Evolutionary conservation across 2,113 vertebrate species (phyloP).

Genomic region (Forbesichthys agassizii): DNA sequence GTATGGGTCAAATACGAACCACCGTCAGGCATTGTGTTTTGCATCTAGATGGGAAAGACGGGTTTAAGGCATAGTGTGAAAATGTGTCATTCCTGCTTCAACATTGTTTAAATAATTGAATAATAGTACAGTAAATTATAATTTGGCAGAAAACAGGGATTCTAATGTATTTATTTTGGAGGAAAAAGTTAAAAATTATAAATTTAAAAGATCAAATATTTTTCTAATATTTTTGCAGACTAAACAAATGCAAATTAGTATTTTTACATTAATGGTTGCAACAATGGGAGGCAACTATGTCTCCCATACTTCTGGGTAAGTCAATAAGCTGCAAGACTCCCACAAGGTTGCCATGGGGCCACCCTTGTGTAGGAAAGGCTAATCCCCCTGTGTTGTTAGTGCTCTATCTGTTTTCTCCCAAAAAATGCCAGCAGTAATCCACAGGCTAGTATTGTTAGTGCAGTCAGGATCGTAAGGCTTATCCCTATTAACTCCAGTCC

Average conservation of each 20-base stretch:
- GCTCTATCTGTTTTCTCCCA: constrained; percentile 50
- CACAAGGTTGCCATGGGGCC: constrained; percentile 16
- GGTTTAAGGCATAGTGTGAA: too few species aligned
- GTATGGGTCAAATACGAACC: neutral
- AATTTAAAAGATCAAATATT: neutral
- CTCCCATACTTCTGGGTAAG: constrained; percentile 16
- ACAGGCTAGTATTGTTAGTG: constrained; percentile 53
- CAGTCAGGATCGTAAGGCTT: constrained; percentile 59
- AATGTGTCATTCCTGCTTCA: too few species aligned
- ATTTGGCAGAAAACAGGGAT: neutral
- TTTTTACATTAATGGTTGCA: constrained; percentile 18
- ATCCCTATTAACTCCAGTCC: constrained; percentile 47
- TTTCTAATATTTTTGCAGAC: neutral
- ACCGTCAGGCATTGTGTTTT: neutral
- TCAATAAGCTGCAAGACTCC: constrained; percentile 31
- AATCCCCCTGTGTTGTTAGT: constrained; percentile 60
- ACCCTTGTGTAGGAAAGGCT: constrained; percentile 29
- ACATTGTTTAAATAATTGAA: too few species aligned
- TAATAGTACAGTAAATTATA: neutral
- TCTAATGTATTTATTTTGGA: too few species aligned
- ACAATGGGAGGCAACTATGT: constrained; percentile 21
- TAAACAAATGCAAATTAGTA: constrained; percentile 4
- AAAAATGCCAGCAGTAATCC: constrained; percentile 61
- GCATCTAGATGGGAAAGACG: neutral
- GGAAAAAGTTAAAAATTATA: neutral